These are phyloP conservation scores for Drosophila tropicalis DNA, from an alignment of 1,140 invertebrate genomes.

Conservation along the genomic window DNA sequence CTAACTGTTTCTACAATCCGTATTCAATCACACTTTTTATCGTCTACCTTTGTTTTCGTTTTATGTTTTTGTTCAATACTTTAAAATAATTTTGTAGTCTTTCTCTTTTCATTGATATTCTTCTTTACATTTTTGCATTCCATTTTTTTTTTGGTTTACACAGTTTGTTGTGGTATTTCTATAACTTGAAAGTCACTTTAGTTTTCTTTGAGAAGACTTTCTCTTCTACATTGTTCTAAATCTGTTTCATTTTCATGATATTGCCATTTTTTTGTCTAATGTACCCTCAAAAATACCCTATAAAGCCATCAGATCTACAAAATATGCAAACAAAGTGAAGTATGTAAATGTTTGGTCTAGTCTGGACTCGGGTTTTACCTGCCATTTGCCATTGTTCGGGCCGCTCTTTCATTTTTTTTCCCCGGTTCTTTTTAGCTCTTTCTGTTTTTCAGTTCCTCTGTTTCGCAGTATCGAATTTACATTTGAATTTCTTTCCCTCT, in stretches of 20 bases:
- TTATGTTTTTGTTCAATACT: not conserved
- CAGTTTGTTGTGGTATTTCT: too few species aligned
- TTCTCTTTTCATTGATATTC: not conserved
- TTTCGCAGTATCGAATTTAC: constrained; percentile 9
- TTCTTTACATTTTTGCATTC: too few species aligned
- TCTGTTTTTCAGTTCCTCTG: not conserved
- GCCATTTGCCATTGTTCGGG: constrained; percentile 55
- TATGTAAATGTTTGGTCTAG: constrained; percentile 69
- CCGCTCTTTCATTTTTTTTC: constrained; percentile 4
- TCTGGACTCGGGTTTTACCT: constrained; percentile 51
- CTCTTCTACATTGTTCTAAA: too few species aligned
- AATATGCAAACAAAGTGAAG: constrained; percentile 70
- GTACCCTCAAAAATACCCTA: constrained; percentile 30
- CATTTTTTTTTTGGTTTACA: too few species aligned
- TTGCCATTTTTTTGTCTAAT: not conserved
- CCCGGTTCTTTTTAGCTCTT: not conserved
- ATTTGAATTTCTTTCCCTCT: not conserved
- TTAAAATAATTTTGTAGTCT: not conserved
- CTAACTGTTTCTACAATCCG: too few species aligned
- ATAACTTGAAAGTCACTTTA: too few species aligned
- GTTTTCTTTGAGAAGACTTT: too few species aligned
- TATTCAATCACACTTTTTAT: not conserved
- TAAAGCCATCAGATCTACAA: constrained; percentile 28
- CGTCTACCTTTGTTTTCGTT: not conserved
- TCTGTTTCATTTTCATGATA: too few species aligned